These are phyloP conservation scores for Marasmarcha lunaedactyla DNA, from an alignment of 2,888 invertebrate genomes.

Conservation along the genomic window DNA sequence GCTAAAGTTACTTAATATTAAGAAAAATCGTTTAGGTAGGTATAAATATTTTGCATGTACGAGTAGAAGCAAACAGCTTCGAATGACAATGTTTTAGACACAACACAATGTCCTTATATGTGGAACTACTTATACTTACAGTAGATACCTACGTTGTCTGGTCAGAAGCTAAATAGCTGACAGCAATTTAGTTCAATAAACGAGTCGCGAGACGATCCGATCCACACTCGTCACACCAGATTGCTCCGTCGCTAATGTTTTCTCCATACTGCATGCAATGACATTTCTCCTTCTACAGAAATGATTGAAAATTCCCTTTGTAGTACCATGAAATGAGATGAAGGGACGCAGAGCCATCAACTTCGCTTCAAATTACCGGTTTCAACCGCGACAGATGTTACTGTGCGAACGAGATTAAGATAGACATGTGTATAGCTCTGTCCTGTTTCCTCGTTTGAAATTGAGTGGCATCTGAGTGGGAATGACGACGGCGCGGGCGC, in stretches of 20 bases:
- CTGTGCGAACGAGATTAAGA: background rate
- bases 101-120: too few relatives aligned
- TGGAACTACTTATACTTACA: too few relatives aligned
- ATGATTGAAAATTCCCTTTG: constrained; percentile 56
- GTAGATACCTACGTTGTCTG: too few relatives aligned
- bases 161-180: background rate
- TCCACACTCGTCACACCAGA: background rate
- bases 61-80: too few relatives aligned
- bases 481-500: constrained; percentile 29
- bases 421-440: background rate
- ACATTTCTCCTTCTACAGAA: constrained; percentile 39
- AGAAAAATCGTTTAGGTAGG: too few relatives aligned
- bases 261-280: constrained; percentile 37
- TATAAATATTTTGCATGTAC: too few relatives aligned
- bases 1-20: too few relatives aligned
- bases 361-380: background rate
- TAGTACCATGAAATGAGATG: constrained; percentile 53
- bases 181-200: background rate
- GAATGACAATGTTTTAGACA: too few relatives aligned
- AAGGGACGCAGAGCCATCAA: constrained; percentile 6
- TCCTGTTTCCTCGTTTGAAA: background rate
- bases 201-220: background rate
- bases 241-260: constrained; percentile 22
- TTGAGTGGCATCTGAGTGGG: constrained; percentile 18
- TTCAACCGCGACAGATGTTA: background rate